Base-by-base conservation (phyloP, 1,140 invertebrate genomes). In the Euura saliciscinereae region DNA sequence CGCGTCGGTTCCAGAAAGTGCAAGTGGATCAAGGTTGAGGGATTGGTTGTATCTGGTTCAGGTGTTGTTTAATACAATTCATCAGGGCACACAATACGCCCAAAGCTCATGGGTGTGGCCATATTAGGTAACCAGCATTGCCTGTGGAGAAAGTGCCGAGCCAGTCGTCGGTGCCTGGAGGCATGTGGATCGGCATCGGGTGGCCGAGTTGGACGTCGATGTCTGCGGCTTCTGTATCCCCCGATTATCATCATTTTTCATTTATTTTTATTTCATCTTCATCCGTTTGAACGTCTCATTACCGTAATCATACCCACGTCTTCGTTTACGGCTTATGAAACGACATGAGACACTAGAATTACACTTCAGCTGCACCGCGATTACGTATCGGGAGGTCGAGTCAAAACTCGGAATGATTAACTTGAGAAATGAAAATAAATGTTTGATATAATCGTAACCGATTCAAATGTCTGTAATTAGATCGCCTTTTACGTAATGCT, bases 71-170 rank as follows among this genome's bases (percentile, higher is more conserved):
- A 59, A 59, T 59, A 59, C 51, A 59, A 59, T 59, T 59, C 51
- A 59, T 59, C 51, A n/a, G 51, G 51, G 3, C 51, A 59, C 13
- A 59, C 51, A 59, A 59, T 59, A 59, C 51, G 51, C 51, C 51
- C 51, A 59, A 59, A 59, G 51, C 51, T 59, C 51, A 59, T 59
- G 51, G 51, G 51, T n/a, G 51, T 59, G 51, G 51, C 51, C 51
- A 59, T 59, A 59, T 59, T 59, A 59, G 51, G 51, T 59, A 59
- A 59, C 51, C 51, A 8, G 10, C 28, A 28, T 28, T 59, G 51
- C 8, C 6, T n/a, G 6, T 6, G 51, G 51, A 59, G 51, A 59
- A 59, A 59, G 51, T 59, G 51, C 51, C 13, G 51, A 59, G 51
- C 6, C 51, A 59, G 51, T 8, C 3, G 13, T 11, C 51, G 51